A percentile compares a stretch with the other conserved stretches of the same genome.
These are phyloP conservation scores for Catalaphyllia jardinei DNA, from an alignment of 64 coral and sea anemone genomes.

Conservation along the genomic window DNA sequence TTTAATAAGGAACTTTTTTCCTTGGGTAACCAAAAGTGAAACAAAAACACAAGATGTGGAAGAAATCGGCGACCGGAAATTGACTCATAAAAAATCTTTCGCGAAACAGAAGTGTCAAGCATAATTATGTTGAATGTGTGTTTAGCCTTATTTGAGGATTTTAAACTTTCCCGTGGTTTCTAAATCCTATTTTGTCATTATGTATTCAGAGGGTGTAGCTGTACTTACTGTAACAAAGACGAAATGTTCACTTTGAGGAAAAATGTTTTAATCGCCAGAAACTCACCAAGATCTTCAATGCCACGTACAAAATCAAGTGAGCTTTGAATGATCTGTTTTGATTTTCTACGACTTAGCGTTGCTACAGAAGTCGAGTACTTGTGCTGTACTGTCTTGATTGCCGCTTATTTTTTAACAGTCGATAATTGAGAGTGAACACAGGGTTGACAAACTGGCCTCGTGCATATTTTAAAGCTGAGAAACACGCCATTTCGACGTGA, in stretches of 20 bases:
- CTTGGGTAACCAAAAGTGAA: neutral
- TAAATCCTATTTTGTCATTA: neutral
- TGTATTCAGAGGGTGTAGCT: neutral
- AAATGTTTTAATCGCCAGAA: neutral
- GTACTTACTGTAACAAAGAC: neutral
- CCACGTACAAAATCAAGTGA: neutral
- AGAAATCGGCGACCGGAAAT: conserved; percentile 14
- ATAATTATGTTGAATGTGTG: no score
- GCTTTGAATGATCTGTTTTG: neutral
- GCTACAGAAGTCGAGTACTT: neutral
- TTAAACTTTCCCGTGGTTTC: neutral
- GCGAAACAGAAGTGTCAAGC: neutral
- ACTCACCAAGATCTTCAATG: neutral
- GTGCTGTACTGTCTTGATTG: neutral
- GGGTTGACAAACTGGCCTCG: neutral
- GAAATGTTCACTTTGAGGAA: neutral
- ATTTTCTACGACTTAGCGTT: neutral
- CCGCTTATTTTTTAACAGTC: neutral
- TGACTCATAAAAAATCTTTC: neutral
- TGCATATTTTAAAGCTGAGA: neutral
- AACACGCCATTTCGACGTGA: neutral
- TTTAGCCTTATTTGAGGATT: neutral
- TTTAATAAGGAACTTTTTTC: neutral
- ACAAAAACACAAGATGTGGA: neutral
- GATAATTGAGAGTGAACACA: neutral